Conservation (phyloP, 2,888 invertebrate species). For the Melanchra persicariae region DNA sequence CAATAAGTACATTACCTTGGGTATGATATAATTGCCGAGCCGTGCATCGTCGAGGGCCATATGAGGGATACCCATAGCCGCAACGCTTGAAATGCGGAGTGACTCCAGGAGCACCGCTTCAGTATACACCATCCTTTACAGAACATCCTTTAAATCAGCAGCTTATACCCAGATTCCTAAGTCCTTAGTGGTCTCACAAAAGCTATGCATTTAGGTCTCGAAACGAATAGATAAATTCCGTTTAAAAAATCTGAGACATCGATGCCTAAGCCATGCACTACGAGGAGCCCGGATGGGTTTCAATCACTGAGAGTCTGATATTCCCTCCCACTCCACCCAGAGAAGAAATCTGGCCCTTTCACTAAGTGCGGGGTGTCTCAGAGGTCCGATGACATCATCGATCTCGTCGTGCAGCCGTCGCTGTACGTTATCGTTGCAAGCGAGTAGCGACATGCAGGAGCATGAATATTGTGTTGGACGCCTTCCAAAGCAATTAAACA, state of each 20-base stretch:
- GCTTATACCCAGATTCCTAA: too few relatives aligned
- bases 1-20: constrained; percentile 91
- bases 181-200: not conserved
- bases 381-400: constrained; percentile 90
- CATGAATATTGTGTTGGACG: constrained; percentile 92
- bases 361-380: constrained; percentile 88
- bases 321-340: too few relatives aligned
- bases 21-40: constrained; percentile 93
- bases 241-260: constrained; percentile 69
- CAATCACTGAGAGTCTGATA: too few relatives aligned
- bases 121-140: constrained; percentile 92
- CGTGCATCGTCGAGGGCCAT: constrained; percentile 93
- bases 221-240: not conserved
- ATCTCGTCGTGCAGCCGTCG: constrained; percentile 91
- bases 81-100: constrained; percentile 94
- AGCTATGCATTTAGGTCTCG: not conserved
- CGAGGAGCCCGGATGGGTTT: too few relatives aligned
- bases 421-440: constrained; percentile 91
- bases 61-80: constrained; percentile 95
- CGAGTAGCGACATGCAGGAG: constrained; percentile 89
- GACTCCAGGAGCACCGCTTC: constrained; percentile 95
- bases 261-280: constrained; percentile 86
- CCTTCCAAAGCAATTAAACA: too few relatives aligned
- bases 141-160: not conserved
- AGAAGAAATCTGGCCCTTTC: constrained; percentile 88